These are phyloP conservation scores for Gymnogyps californianus DNA, from an alignment of 2,113 vertebrate species.

Conservation along the genomic window DNA sequence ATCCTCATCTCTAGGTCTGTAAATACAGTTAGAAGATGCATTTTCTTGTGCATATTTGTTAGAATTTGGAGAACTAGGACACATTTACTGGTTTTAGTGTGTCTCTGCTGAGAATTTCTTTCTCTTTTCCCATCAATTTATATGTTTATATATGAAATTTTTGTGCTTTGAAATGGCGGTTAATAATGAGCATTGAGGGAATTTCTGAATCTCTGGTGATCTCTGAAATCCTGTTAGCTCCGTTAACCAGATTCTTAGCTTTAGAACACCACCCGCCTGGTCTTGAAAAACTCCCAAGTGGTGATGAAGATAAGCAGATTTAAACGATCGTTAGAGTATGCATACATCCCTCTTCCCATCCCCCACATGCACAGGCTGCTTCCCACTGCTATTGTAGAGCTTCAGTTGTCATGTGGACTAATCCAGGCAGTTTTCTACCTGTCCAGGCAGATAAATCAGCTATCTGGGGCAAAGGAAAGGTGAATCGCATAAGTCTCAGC, in stretches of 20 bases:
- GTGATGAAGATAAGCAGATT: conserved; percentile 54
- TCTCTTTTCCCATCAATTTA: neutral
- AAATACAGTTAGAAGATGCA: neutral
- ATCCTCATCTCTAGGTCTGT: neutral
- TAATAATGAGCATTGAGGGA: neutral
- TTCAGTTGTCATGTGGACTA: neutral
- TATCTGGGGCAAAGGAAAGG: neutral
- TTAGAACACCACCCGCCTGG: neutral
- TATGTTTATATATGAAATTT: neutral
- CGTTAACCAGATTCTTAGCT: conserved; percentile 45
- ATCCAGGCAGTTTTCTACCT: neutral
- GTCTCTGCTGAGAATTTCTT: neutral
- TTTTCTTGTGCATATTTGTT: neutral
- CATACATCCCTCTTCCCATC: neutral
- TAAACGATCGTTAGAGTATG: neutral
- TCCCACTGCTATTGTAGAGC: neutral
- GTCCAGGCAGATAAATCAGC: neutral
- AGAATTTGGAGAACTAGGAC: neutral
- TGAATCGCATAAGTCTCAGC: neutral
- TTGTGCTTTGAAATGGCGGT: neutral
- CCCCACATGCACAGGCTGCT: neutral
- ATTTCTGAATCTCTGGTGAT: conserved; percentile 31
- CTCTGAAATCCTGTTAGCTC: conserved; percentile 57
- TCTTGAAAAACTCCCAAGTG: neutral
- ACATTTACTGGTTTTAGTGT: neutral